A percentile compares a stretch with the other conserved stretches of the same genome.
These are phyloP conservation scores for Drosophila mercatorum DNA, from an alignment of 2,888 invertebrate species.

Conservation along the genomic window DNA sequence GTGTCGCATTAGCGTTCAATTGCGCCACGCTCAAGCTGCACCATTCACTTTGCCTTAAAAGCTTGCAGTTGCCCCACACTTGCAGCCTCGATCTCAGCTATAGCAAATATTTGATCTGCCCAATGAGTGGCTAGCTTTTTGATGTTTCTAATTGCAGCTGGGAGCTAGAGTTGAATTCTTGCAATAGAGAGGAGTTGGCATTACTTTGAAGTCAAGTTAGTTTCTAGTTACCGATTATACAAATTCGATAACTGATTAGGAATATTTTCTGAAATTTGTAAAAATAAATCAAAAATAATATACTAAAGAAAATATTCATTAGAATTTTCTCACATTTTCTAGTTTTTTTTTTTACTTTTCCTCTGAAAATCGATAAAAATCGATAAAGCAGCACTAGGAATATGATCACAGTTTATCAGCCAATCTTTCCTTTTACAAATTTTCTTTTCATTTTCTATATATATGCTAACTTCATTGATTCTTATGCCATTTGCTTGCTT, in stretches of 20 bases:
- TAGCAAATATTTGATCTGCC: conserved; percentile 27
- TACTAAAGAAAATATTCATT: too few species aligned
- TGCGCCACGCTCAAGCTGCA: conserved; percentile 35
- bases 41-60: conserved; percentile 30
- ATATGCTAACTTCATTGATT: neutral
- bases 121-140: neutral
- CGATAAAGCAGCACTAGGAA: neutral
- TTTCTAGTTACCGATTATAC: neutral
- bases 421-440: neutral
- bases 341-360: neutral
- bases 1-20: conserved; percentile 60
- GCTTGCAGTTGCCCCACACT: conserved; percentile 7
- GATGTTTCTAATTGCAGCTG: neutral
- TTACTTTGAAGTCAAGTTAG: neutral
- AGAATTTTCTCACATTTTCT: neutral
- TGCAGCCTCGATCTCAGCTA: neutral
- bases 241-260: neutral
- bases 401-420: too few species aligned
- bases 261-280: too few species aligned
- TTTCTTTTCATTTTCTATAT: neutral
- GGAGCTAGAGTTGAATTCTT: neutral
- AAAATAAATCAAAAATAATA: too few species aligned
- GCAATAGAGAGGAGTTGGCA: neutral
- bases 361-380: neutral
- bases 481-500: neutral